phyloP scores from a whole-genome alignment of 2,113 vertebrate genomes.

The Xiphophorus maculatus region DNA sequence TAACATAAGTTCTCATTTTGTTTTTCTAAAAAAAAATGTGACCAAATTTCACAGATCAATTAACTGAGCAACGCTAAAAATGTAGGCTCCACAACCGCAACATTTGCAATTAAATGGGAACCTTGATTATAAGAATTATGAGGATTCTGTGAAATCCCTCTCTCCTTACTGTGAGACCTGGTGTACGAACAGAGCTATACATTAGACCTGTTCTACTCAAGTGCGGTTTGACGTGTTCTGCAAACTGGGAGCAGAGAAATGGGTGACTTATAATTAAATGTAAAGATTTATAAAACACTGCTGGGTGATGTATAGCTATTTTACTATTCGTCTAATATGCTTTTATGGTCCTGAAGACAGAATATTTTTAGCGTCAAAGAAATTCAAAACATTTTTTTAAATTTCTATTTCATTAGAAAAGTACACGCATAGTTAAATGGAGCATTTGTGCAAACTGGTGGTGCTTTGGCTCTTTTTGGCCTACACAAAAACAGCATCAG shows the following conservation, averaged over 20 bases:
- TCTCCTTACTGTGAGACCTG: background rate
- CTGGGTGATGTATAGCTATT: conserved; percentile 48
- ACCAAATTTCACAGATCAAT: background rate
- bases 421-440: background rate
- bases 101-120: background rate
- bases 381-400: conserved; percentile 20
- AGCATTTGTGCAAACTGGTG: background rate
- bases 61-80: background rate
- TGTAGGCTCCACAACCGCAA: background rate
- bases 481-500: background rate
- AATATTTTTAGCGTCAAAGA: conserved; percentile 16
- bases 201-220: conserved; percentile 24
- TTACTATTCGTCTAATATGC: conserved; percentile 50
- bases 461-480: background rate
- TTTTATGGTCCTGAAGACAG: conserved; percentile 28
- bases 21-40: background rate
- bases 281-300: conserved; percentile 47
- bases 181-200: conserved; percentile 16
- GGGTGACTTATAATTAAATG: conserved; percentile 63
- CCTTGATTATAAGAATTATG: background rate
- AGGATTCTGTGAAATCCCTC: background rate
- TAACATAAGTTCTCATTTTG: background rate
- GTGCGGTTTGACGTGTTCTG: conserved; percentile 34
- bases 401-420: conserved; percentile 23
- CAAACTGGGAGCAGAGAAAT: conserved; percentile 27